Base-by-base conservation (phyloP, 2,888 invertebrate species). In the Lasioglossum calceatum region DNA sequence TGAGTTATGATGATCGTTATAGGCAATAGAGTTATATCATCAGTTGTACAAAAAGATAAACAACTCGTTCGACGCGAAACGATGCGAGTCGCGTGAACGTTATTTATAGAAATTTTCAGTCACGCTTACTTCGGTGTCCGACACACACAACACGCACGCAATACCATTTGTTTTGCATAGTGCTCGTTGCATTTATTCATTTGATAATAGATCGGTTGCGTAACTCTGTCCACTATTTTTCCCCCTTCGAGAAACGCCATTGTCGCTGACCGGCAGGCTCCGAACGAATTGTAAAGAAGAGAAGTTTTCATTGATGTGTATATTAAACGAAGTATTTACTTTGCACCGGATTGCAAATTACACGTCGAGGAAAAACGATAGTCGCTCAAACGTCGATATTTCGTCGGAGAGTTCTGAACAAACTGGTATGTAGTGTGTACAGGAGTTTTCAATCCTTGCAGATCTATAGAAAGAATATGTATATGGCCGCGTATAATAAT, bases 1-100 rank as follows among this genome's bases (percentile, higher is more conserved):
- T 87, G 89, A 87, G 84, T 91, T 87, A 81, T 82, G 76, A 87
- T 81, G 81, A 79, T 79, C 79, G 87, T 87, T 91, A 81, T 76
- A 61, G 70, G 77, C 78, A 76, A 58, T 85, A 87, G 82, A 71
- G 78, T 83, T 87, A 81, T 36, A 84, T 75, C 75, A 73, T 39
- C 36, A 19, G 76, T 86, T 70, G 84, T 85, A 85, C 74, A 86
- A 80, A 84, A 84, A 71, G 23, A 16, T 67, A 75, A 71, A 50
- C 23, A 39, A 27, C 77, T 61, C 54, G 64, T 72, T 70, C 67
- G 12, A n/a, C 81, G 32, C 74, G 39, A 75, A 81, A 86, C 67
- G 54, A 42, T 73, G 72, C 72, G 42, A 58, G 54, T 64, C 44
- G 64, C 47, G 64, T 78, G 54, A 86, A 86, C 61, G 70, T 73